These are phyloP conservation scores for Conistra vaccinii DNA, from an alignment of 2,888 invertebrate genomes.

Conservation along the genomic window DNA sequence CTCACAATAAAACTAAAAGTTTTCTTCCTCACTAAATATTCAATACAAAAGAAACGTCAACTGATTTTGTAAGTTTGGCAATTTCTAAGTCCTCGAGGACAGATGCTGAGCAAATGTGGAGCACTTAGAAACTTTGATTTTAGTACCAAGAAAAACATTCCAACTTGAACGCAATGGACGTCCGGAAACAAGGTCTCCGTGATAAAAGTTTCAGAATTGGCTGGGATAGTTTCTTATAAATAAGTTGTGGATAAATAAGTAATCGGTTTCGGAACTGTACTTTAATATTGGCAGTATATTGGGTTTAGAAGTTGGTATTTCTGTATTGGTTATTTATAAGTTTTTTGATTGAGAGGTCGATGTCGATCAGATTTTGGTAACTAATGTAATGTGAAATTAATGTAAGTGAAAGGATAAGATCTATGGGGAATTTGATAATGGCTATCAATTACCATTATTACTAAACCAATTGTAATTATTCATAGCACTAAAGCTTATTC, in stretches of 20 bases:
- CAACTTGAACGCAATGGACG: constrained; percentile 60
- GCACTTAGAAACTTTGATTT: constrained; percentile 70
- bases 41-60: constrained; percentile 56
- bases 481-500: not conserved
- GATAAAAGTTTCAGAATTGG: constrained; percentile 65
- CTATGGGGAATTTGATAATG: not conserved
- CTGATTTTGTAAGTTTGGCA: constrained; percentile 56
- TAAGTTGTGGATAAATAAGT: constrained; percentile 64
- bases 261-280: constrained; percentile 53
- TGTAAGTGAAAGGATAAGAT: not conserved
- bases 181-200: constrained; percentile 56
- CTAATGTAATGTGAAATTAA: too few species aligned
- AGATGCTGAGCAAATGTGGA: constrained; percentile 53
- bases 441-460: not conserved
- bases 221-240: constrained; percentile 62
- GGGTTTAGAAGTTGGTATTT: constrained; percentile 45
- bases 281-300: constrained; percentile 57
- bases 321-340: constrained; percentile 24
- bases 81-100: constrained; percentile 59
- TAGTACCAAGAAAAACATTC: constrained; percentile 67
- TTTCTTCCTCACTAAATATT: constrained; percentile 54
- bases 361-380: constrained; percentile 9
- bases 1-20: constrained; percentile 54
- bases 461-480: not conserved
- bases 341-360: constrained; percentile 5